These are phyloP conservation scores for Seriola aureovittata DNA, from an alignment of 2,113 vertebrate genomes.

Conservation along the genomic window DNA sequence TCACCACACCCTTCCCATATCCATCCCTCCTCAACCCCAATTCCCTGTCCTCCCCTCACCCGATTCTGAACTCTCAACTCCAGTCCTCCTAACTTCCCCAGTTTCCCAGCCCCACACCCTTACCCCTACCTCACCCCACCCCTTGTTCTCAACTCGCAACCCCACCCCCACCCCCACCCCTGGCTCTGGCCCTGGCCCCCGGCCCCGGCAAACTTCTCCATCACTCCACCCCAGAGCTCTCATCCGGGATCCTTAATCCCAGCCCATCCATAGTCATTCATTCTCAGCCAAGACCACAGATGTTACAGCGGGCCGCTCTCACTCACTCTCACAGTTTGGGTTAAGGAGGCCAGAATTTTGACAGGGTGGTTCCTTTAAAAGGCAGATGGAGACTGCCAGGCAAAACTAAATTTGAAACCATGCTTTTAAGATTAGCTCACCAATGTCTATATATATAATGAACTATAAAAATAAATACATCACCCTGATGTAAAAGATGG, in stretches of 20 bases:
- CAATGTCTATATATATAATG: conserved; percentile 1
- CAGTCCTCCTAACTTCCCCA: background rate
- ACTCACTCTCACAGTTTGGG: conserved; percentile 59
- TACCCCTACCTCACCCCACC: conserved; percentile 43
- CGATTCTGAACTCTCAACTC: background rate
- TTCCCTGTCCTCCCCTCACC: conserved; percentile 22
- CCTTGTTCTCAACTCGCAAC: conserved; percentile 39
- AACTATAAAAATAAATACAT: conserved; percentile 29
- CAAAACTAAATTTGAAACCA: conserved; percentile 41
- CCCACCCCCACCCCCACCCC: background rate
- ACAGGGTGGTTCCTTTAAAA: conserved; percentile 54
- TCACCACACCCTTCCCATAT: background rate
- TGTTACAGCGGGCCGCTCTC: conserved; percentile 54
- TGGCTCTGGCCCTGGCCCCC: background rate
- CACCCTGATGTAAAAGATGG: conserved; percentile 8
- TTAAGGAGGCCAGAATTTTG: conserved; percentile 47
- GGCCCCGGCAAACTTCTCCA: conserved; percentile 31
- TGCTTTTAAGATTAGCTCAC: conserved; percentile 24
- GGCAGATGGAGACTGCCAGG: conserved; percentile 28
- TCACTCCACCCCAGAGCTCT: conserved; percentile 49
- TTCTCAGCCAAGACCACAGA: conserved; percentile 73
- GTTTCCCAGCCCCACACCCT: conserved; percentile 37
- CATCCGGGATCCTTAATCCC: conserved; percentile 61
- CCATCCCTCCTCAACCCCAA: conserved; percentile 2
- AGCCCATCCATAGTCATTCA: conserved; percentile 57